Base-by-base conservation (phyloP, 2,797 vertebrate species). In the Emys orbicularis region DNA sequence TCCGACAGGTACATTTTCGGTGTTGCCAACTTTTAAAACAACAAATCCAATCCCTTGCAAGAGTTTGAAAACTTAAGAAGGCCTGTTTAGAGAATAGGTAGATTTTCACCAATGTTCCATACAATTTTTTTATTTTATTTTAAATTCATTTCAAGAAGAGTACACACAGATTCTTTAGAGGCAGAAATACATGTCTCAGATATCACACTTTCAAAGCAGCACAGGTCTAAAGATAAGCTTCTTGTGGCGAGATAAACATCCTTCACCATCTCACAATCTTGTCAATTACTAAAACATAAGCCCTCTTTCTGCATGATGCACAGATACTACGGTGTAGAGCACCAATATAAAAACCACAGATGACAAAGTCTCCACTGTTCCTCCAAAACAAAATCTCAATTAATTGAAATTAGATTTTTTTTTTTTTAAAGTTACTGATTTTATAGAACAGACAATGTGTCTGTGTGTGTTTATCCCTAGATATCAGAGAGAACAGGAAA, bases 401-500 rank as follows among this genome's bases (percentile, higher is more conserved):
- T 21, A 72, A 61, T 68, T 65, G 11, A 90, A 88, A 6, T n/a
- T 56, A 59, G 21, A 61, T 52, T 81, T n/a, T 8, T 80, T 5
- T 56, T 76, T 88, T 92, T 41, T 41, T 41, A 9, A 84, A 82
- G 57, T 37, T 5, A 16, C 11, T 47, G 13, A 89, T 44, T 8
- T 89, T 83, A 86, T 5, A 34, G 87, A 94, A 91, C 25, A 59
- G 91, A 18, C 21, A 74, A 31, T 94, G 85, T 47, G 77, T 53
- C 74, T 0, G 27, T 61, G 80, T 94, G 90, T 97, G 97, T 97
- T 97, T 97, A 97, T 91, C 94, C 93, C 90, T 93, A 97, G 96
- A 97, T 97, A 97, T 94, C 94, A 97, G 92, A 96, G 94, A 97
- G 95, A 90, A 96, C 96, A 97, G 97, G 97, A 97, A 96, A 93